Percentiles rank a stretch among this genome's conserved stretches.
phyloP scores from a whole-genome alignment of 2,797 vertebrate species.

The Acanthornis magna region DNA sequence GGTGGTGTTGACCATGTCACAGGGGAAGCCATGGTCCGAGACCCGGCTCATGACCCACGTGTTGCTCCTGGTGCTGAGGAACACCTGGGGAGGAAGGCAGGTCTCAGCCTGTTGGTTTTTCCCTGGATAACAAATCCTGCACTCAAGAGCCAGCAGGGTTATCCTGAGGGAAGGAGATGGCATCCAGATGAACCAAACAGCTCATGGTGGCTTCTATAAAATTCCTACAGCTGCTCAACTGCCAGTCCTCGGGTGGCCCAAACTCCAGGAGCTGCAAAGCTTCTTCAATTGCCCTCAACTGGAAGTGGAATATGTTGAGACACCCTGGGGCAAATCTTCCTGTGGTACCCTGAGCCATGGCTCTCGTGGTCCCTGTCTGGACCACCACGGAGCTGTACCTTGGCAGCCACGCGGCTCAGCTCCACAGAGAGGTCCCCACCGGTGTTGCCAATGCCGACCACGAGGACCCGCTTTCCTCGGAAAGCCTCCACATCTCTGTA shows the following conservation, averaged over 20 bases:
- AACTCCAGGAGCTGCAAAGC: neutral
- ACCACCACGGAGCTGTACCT: conserved; percentile 62
- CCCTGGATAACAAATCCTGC: neutral
- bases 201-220: neutral
- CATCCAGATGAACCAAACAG: neutral
- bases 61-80: conserved; percentile 84
- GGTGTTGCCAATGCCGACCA: conserved; percentile 87
- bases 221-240: neutral
- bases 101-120: neutral
- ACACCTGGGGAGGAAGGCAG: conserved; percentile 77
- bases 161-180: neutral
- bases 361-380: neutral
- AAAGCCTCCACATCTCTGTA: conserved; percentile 81
- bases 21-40: conserved; percentile 78
- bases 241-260: neutral
- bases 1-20: conserved; percentile 71
- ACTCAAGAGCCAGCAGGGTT: neutral
- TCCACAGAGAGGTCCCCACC: conserved; percentile 86
- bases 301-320: neutral
- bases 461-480: conserved; percentile 80
- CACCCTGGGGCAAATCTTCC: neutral
- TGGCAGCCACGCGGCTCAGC: conserved; percentile 80
- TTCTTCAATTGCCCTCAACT: neutral
- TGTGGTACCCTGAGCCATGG: fast-evolving
- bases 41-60: conserved; percentile 81